Evolutionary conservation across 2,888 invertebrate species (phyloP).

Genomic region (Agriotes lineatus): DNA sequence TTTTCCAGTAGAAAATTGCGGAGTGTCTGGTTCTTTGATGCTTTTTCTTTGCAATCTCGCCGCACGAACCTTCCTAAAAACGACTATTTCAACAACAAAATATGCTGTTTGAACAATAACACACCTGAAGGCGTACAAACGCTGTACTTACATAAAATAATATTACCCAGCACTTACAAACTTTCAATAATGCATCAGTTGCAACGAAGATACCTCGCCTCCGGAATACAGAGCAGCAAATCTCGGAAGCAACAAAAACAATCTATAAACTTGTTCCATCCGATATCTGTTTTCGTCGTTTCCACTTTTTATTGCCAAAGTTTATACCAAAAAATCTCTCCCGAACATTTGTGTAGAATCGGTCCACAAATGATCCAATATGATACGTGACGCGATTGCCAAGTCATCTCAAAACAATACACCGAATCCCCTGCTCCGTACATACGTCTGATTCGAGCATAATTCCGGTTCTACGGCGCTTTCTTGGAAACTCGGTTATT

Average conservation of each 20-base stretch:
- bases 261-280: constrained; percentile 57
- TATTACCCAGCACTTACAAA: constrained; percentile 9
- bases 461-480: neutral
- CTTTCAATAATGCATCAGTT: constrained; percentile 54
- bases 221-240: constrained; percentile 51
- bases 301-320: constrained; percentile 52
- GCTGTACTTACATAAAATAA: neutral
- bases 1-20: too few relatives aligned
- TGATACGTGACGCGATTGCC: constrained; percentile 57
- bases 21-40: too few relatives aligned
- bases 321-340: constrained; percentile 51
- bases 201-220: constrained; percentile 42
- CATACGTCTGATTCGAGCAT: neutral
- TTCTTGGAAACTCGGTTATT: neutral
- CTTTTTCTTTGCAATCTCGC: too few relatives aligned
- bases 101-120: too few relatives aligned
- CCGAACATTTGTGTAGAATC: constrained; percentile 54
- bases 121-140: neutral
- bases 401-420: constrained; percentile 40
- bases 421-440: constrained; percentile 11
- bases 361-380: constrained; percentile 59
- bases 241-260: constrained; percentile 49
- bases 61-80: too few relatives aligned
- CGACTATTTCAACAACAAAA: too few relatives aligned
- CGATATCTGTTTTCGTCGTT: constrained; percentile 56